Evolutionary conservation across 2,888 invertebrate genomes (phyloP).

Genomic region (Pseudoips prasinana): DNA sequence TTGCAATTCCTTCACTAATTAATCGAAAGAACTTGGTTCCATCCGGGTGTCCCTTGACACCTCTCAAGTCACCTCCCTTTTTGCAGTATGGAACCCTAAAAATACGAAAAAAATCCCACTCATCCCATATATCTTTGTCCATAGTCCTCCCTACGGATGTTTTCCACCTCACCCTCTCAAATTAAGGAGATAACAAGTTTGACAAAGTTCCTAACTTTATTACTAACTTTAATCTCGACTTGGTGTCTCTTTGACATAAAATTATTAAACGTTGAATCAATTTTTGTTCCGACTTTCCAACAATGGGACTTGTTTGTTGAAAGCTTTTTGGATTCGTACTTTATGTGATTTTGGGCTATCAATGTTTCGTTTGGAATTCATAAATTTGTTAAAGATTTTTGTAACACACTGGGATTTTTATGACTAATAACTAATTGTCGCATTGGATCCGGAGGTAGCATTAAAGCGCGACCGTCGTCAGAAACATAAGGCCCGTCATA

Average conservation of each 20-base stretch:
- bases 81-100: too few relatives aligned
- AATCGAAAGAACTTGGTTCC: too few relatives aligned
- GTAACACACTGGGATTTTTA: neutral
- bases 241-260: slow-evolving; percentile 26
- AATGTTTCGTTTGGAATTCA: too few relatives aligned
- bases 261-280: slow-evolving; percentile 36
- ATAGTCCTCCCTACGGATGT: slow-evolving; percentile 31
- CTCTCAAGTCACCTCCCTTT: too few relatives aligned
- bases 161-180: slow-evolving; percentile 44
- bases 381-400: too few relatives aligned
- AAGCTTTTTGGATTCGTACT: neutral
- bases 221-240: slow-evolving; percentile 45
- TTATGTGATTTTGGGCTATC: neutral
- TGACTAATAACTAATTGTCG: too few relatives aligned
- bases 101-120: too few relatives aligned
- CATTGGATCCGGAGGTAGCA: too few relatives aligned
- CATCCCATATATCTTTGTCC: slow-evolving; percentile 7
- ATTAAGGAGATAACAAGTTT: slow-evolving; percentile 55
- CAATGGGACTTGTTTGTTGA: slow-evolving; percentile 15
- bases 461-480: too few relatives aligned
- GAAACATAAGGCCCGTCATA: too few relatives aligned
- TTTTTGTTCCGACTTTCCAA: slow-evolving; percentile 26
- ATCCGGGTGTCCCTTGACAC: too few relatives aligned
- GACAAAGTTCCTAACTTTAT: slow-evolving; percentile 38
- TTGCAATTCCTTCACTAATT: too few relatives aligned